A percentile compares a stretch with the other conserved stretches of the same genome.
These are phyloP conservation scores for Agrochola macilenta DNA, from an alignment of 2,888 invertebrate genomes.

Conservation along the genomic window DNA sequence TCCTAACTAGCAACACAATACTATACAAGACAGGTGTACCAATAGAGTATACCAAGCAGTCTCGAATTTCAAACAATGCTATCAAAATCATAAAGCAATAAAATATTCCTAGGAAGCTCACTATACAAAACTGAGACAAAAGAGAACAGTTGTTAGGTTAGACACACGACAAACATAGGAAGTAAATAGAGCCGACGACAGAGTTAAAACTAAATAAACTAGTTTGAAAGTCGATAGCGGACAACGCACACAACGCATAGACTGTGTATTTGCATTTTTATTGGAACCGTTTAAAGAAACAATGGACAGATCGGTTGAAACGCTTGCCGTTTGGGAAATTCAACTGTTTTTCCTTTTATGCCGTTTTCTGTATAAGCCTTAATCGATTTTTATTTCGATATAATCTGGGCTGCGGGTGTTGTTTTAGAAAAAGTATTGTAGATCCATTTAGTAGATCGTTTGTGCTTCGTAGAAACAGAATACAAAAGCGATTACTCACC, in stretches of 20 bases:
- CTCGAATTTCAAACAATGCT: constrained; percentile 2
- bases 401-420: constrained; percentile 40
- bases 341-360: constrained; percentile 55
- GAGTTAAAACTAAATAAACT: constrained; percentile 83
- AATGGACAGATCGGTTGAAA: constrained; percentile 77
- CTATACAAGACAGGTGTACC: too few relatives aligned
- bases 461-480: constrained; percentile 14
- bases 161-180: constrained; percentile 54
- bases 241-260: constrained; percentile 68
- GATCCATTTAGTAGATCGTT: constrained; percentile 11
- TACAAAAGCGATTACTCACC: neutral
- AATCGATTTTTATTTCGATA: constrained; percentile 54
- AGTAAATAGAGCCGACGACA: constrained; percentile 67
- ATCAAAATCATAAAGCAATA: constrained; percentile 4
- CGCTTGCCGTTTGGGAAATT: constrained; percentile 72
- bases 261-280: constrained; percentile 87
- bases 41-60: neutral
- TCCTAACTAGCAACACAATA: neutral
- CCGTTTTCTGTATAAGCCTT: constrained; percentile 50
- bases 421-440: constrained; percentile 32
- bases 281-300: constrained; percentile 87
- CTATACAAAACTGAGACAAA: constrained; percentile 41
- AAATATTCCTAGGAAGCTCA: constrained; percentile 25
- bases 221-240: constrained; percentile 80
- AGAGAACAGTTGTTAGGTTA: constrained; percentile 38